Evolutionary conservation across 2,797 vertebrate genomes (phyloP).

Genomic region (Melanotaenia trifasciata): DNA sequence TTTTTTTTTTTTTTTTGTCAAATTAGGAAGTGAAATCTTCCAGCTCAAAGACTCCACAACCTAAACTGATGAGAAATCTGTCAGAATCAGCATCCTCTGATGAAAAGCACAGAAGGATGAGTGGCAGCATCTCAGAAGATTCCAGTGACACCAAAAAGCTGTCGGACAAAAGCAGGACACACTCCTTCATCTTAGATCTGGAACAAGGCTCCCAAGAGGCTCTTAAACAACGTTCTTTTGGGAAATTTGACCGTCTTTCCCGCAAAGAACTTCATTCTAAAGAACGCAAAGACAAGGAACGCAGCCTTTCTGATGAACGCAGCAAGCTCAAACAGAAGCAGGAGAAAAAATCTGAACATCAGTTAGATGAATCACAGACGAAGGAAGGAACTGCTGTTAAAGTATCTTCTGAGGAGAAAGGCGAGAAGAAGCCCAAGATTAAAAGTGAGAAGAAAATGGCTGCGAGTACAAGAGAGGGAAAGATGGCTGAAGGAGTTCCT

Average conservation of each 20-base stretch:
- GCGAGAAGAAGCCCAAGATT: conserved; percentile 88
- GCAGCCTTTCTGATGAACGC: conserved; percentile 85
- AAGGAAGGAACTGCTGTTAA: conserved; percentile 80
- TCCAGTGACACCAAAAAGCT: conserved; percentile 83
- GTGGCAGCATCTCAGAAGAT: conserved; percentile 82
- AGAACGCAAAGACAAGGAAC: conserved; percentile 89
- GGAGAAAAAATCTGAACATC: conserved; percentile 83
- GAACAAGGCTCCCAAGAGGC: conserved; percentile 87
- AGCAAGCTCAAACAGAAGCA: conserved; percentile 87
- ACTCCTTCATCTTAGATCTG: conserved; percentile 85
- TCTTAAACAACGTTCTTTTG: conserved; percentile 84
- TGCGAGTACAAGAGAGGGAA: conserved; percentile 83
- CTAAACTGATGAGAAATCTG: conserved; percentile 83
- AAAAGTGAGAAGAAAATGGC: conserved; percentile 88
- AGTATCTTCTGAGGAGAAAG: conserved; percentile 86
- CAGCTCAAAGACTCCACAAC: conserved; percentile 75
- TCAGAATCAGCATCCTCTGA: conserved; percentile 85
- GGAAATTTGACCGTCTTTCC: conserved; percentile 87
- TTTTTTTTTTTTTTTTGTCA: conserved; percentile 53
- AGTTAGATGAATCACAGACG: conserved; percentile 78
- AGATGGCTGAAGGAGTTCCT: conserved; percentile 75
- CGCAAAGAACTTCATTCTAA: conserved; percentile 85
- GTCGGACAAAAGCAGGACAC: conserved; percentile 80
- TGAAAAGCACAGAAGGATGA: conserved; percentile 85
- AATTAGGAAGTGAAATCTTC: conserved; percentile 84